Percentiles rank a stretch among this genome's conserved stretches.
Conservation (phyloP, 2,888 invertebrate species). For the Panorpa germanica region DNA sequence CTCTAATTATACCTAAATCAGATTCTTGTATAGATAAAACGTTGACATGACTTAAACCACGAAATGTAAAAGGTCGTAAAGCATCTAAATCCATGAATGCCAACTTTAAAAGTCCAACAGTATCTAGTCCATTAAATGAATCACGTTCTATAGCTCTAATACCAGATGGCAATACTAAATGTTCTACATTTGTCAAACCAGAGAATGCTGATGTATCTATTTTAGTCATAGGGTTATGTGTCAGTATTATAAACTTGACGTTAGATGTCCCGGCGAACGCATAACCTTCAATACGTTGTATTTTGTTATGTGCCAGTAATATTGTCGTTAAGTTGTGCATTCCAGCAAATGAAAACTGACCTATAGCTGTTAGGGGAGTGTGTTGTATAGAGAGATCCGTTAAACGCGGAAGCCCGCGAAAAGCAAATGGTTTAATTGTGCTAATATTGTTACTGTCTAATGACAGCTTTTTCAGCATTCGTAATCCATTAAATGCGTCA, state of each 20-base stretch:
- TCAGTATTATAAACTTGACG: conserved; percentile 61
- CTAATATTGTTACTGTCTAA: conserved; percentile 78
- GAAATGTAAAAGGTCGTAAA: conserved; percentile 50
- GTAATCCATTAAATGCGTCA: conserved; percentile 66
- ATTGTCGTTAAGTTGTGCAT: conserved; percentile 61
- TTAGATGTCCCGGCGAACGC: conserved; percentile 78
- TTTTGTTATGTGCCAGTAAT: conserved; percentile 48
- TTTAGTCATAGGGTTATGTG: conserved; percentile 66
- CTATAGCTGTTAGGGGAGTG: conserved; percentile 62
- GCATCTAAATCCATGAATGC: conserved; percentile 68
- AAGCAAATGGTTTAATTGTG: conserved; percentile 67
- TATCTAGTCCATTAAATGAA: conserved; percentile 64
- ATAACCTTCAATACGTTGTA: conserved; percentile 49
- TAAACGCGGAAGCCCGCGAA: conserved; percentile 62
- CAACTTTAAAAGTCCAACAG: conserved; percentile 62
- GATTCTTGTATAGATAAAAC: conserved; percentile 64
- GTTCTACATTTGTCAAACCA: conserved; percentile 63
- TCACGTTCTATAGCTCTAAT: conserved; percentile 56
- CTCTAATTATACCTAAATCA: conserved; percentile 54
- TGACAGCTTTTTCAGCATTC: conserved; percentile 61
- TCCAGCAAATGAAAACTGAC: conserved; percentile 69
- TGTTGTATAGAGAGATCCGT: conserved; percentile 69
- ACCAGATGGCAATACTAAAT: conserved; percentile 68
- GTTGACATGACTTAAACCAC: conserved; percentile 56
- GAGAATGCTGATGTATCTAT: conserved; percentile 71